Evolutionary conservation across 2,113 vertebrate genomes (phyloP), one percentile per base, ranked within the genome.

Genomic region (Oxyruncus cristatus): DNA sequence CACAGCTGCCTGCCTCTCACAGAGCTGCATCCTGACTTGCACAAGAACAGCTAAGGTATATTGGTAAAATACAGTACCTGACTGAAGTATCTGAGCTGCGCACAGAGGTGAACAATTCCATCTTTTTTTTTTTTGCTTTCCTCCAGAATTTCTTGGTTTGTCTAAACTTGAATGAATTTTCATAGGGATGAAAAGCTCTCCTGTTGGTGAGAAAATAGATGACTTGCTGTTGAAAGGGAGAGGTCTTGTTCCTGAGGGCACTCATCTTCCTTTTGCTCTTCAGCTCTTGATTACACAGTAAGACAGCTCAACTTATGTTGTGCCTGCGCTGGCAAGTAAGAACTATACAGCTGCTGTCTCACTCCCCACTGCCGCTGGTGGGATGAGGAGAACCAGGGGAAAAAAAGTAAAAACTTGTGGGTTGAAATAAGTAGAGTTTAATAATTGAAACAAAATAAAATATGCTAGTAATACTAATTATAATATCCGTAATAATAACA

Each of bases 121-220:
- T 66, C 3, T 73, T 75, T 50, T 50, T 44, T 30, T 35, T 37
- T 37, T 12, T 15, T 50, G 4, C 59, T 63, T 46, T 44, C 2
- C 41, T 41, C 41, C 26, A 68, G 42, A 32, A n/a, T 65, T n/a
- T 89, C n/a, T 87, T 89, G 9, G 8, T 85, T 91, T 89, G 58
- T 33, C 50, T 85, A 94, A 88, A 72, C 21, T 75, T 79, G n/a
- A n/a, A 28, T 93, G 62, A 75, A 20, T 88, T 85, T 94, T 79
- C 46, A 4, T 70, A 46, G 32, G 62, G 41, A 85, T 15, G 15
- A 89, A 68, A 72, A 81, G 35, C 39, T 75, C 35, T 84, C 27
- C 47, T 93, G 6, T 85, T 90, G 56, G 33, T 94, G 28, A 85
- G 66, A 70, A 93, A 49, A 49, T 68, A 85, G 37, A 26, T 70